Base-by-base conservation (phyloP, 2,797 vertebrate species). In the Tachyglossus aculeatus region DNA sequence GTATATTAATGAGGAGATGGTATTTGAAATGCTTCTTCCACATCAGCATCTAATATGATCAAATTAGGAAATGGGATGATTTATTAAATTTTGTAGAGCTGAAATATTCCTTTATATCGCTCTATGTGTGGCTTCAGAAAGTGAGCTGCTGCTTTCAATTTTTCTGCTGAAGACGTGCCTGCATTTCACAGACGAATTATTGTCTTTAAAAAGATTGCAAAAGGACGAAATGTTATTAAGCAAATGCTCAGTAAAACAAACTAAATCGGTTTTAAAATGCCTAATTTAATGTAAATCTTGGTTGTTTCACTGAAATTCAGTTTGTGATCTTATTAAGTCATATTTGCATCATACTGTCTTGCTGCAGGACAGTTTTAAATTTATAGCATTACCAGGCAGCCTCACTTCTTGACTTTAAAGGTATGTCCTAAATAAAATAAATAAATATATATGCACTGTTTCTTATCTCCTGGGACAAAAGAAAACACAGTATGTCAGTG, bases 1-100 rank as follows among this genome's bases (percentile, higher is more conserved):
- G 94, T 94, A 94, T 94, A 94, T 94, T 94, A 94, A 94, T 94
- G 94, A 94, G 93, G 90, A 92, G 89, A 93, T 84, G 90, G 86
- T 89, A 90, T 90, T 93, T 83, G 88, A 93, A 92, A 93, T 84
- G 92, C 94, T 94, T 91, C 91, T 89, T 92, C 93, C 93, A 93
- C 92, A 94, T 93, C 94, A 92, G 90, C 92, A 94, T 94, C 93
- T 94, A 94, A 94, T 94, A 92, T 93, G 93, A 94, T 94, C 92
- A 92, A 94, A 94, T 94, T 94, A 94, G 92, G 93, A 94, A 94
- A 94, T 94, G 91, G 94, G 88, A 92, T 94, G 93, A 94, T 94
- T 93, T 94, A 94, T 94, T 94, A 94, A 94, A 94, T 94, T 93
- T 89, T 52, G 81, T 64, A 84, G 71, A 89, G 92, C 93, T 93